A percentile compares a stretch with the other conserved stretches of the same genome.
Evolutionary conservation across 2,888 invertebrate species (phyloP).

Genomic region (Carcina quercana): DNA sequence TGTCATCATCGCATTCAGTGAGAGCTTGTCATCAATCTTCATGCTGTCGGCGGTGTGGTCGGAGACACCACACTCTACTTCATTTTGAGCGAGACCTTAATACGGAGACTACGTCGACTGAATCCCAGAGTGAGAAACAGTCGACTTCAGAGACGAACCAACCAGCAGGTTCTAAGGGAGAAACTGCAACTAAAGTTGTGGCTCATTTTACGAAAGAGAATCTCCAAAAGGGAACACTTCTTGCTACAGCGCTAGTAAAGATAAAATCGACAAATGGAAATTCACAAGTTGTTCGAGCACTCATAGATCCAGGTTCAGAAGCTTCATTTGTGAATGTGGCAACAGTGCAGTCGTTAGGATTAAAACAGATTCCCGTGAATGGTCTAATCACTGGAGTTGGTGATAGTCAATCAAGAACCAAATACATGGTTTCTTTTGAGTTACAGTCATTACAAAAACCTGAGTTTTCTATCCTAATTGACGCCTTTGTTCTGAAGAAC

Average conservation of each 20-base stretch:
- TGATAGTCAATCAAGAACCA: constrained; percentile 11
- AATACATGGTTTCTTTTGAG: constrained; percentile 10
- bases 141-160: not conserved
- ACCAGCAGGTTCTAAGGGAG: not conserved
- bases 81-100: constrained; percentile 9
- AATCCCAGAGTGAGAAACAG: not conserved
- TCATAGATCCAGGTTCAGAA: constrained; percentile 18
- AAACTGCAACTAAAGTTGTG: not conserved
- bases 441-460: constrained; percentile 12
- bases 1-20: constrained; percentile 7
- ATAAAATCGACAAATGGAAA: constrained; percentile 4
- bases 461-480: constrained; percentile 7
- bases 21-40: constrained; percentile 10
- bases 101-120: not conserved
- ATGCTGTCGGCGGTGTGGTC: constrained; percentile 13
- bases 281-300: constrained; percentile 5
- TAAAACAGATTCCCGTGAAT: constrained; percentile 10
- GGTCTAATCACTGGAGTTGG: constrained; percentile 18
- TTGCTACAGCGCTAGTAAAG: constrained; percentile 8
- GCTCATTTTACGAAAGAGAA: not conserved
- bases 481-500: constrained; percentile 16
- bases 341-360: constrained; percentile 15
- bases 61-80: constrained; percentile 16
- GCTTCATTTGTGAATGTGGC: constrained; percentile 18
- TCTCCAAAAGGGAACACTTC: not conserved